Conservation (phyloP, 2,888 invertebrate species). For the Xestobium rufovillosum region DNA sequence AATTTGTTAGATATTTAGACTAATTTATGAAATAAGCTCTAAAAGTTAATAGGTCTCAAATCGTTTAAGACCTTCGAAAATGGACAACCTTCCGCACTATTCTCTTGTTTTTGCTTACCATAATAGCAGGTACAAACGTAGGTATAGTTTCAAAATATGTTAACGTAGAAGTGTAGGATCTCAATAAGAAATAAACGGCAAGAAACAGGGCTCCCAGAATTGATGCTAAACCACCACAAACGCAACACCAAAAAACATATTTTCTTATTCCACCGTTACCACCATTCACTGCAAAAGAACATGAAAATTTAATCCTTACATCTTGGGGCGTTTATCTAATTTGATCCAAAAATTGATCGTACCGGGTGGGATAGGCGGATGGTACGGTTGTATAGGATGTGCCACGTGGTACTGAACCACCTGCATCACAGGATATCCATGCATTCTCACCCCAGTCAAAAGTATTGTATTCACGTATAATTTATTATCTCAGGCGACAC, state of each 20-base stretch:
- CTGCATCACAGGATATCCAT: conserved; percentile 60
- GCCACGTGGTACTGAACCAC: conserved; percentile 58
- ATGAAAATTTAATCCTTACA: no score
- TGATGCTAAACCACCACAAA: conserved; percentile 71
- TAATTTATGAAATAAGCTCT: no score
- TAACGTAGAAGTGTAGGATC: conserved; percentile 70
- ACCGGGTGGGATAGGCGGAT: conserved; percentile 36
- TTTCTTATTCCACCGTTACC: conserved; percentile 55
- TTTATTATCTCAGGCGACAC: no score
- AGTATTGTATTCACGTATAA: no score
- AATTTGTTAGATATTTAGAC: neutral
- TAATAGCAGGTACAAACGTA: conserved; percentile 86
- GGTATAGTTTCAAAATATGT: conserved; percentile 86
- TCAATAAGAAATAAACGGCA: conserved; percentile 70
- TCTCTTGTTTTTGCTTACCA: conserved; percentile 57
- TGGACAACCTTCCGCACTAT: no score
- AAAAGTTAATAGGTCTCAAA: no score
- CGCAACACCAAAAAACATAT: conserved; percentile 77
- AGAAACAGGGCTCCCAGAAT: conserved; percentile 70
- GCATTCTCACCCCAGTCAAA: conserved; percentile 41
- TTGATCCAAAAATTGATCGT: no score
- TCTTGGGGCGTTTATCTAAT: no score
- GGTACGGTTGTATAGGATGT: conserved; percentile 39
- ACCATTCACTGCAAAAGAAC: conserved; percentile 41
- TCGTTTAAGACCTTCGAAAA: no score